Conservation (phyloP, 1,140 invertebrate genomes). For the Drosophila subobscura region DNA sequence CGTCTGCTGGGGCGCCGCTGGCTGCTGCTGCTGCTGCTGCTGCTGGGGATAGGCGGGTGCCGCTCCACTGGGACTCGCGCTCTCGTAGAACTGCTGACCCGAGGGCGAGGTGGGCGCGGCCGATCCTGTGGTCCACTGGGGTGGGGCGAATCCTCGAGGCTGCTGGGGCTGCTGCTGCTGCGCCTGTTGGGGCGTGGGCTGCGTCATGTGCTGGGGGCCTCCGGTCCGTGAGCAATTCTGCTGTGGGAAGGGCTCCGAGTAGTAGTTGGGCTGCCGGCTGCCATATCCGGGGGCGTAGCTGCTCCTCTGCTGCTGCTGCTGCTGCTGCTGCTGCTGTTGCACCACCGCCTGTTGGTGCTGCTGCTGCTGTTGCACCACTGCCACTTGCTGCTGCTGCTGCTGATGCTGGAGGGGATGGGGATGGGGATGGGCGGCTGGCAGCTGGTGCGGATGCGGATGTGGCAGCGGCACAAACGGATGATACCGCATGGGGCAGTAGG, state of each 20-base stretch:
- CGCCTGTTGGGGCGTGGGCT: constrained; percentile 2
- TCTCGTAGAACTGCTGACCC: constrained; percentile 51
- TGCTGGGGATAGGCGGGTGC: constrained; percentile 24
- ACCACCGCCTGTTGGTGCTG: constrained; percentile 33
- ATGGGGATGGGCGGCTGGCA: constrained; percentile 2
- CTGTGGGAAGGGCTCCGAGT: constrained; percentile 82
- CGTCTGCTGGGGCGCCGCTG: constrained; percentile 87
- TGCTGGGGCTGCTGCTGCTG: constrained; percentile 21
- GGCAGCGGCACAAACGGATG: constrained; percentile 69
- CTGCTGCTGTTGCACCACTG: constrained; percentile 36
- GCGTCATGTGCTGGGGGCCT: constrained; percentile 72
- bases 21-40: constrained; percentile 14
- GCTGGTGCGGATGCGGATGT: constrained; percentile 50
- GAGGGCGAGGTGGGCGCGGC: constrained; percentile 52
- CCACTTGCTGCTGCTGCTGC: constrained; percentile 49
- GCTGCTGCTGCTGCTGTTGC: constrained; percentile 37
- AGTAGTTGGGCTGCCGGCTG: constrained; percentile 76
- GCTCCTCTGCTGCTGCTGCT: constrained; percentile 43
- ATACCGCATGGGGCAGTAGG: constrained; percentile 78
- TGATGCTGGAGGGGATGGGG: constrained; percentile 65
- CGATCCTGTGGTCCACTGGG: constrained; percentile 64
- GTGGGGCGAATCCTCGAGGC: constrained; percentile 64
- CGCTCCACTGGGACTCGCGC: constrained; percentile 17
- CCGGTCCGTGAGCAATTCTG: constrained; percentile 83
- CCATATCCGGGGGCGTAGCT: constrained; percentile 69